Evolutionary conservation across 2,113 vertebrate genomes (phyloP).

Genomic region (Rhinogobius similis): DNA sequence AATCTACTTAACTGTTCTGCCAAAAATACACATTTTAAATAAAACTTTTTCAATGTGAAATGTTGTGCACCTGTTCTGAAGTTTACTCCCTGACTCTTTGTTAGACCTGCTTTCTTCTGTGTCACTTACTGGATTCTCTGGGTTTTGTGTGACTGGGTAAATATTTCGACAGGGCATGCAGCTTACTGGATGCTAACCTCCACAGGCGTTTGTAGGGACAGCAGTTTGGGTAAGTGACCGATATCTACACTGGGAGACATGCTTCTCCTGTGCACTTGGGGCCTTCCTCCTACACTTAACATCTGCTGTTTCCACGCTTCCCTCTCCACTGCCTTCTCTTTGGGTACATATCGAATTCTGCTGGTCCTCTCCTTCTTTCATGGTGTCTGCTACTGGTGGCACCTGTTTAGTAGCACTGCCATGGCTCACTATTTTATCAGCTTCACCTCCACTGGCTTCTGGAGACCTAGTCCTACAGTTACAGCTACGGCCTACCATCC

Average conservation of each 20-base stretch:
- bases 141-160: slow-evolving; percentile 31
- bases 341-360: slow-evolving; percentile 77
- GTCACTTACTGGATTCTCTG: slow-evolving; percentile 9
- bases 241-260: slow-evolving; percentile 23
- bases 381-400: slow-evolving; percentile 59
- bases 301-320: slow-evolving; percentile 51
- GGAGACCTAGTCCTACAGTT: slow-evolving; percentile 25
- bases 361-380: slow-evolving; percentile 62
- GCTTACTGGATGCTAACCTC: slow-evolving; percentile 21
- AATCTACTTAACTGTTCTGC: slow-evolving; percentile 11
- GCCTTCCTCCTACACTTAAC: slow-evolving; percentile 47
- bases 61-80: neutral
- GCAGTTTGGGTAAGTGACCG: slow-evolving; percentile 47
- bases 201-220: slow-evolving; percentile 10
- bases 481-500: slow-evolving; percentile 14
- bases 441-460: slow-evolving; percentile 36
- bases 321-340: slow-evolving; percentile 44
- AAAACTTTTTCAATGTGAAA: neutral
- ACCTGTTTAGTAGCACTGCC: slow-evolving; percentile 74
- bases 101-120: neutral
- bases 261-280: neutral
- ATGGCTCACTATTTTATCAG: slow-evolving; percentile 58
- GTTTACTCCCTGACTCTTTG: neutral
- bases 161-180: slow-evolving; percentile 39
- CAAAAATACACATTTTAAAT: slow-evolving; percentile 1